phyloP scores from a whole-genome alignment of 2,888 invertebrate genomes.

The Liodrosophila aerea region DNA sequence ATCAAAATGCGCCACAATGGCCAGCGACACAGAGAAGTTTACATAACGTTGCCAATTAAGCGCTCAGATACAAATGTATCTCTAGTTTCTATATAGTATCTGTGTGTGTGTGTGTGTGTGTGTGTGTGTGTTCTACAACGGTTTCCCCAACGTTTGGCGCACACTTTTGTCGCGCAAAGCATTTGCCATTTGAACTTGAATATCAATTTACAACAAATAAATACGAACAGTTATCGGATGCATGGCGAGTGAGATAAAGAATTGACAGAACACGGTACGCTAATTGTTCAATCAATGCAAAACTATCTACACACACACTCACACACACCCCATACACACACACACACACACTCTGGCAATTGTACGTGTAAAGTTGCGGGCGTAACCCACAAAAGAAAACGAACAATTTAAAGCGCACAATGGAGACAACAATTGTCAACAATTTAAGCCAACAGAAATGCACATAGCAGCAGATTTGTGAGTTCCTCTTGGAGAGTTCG shows the following conservation, averaged over 20 bases:
- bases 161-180: constrained; percentile 59
- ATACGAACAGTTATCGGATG: constrained; percentile 43
- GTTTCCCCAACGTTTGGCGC: constrained; percentile 28
- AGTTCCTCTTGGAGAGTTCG: constrained; percentile 6
- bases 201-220: constrained; percentile 78
- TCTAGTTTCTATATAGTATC: constrained; percentile 31
- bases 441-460: constrained; percentile 49
- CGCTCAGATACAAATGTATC: constrained; percentile 60
- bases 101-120: constrained; percentile 14
- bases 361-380: constrained; percentile 43
- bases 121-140: constrained; percentile 14
- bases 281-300: constrained; percentile 75
- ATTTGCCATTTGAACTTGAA: constrained; percentile 80
- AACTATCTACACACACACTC: constrained; percentile 44
- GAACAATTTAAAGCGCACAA: constrained; percentile 55
- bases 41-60: constrained; percentile 69
- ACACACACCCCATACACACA: background rate
- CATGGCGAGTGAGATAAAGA: constrained; percentile 36
- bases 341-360: too few relatives aligned
- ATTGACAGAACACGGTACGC: constrained; percentile 55
- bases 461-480: constrained; percentile 51
- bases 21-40: constrained; percentile 52
- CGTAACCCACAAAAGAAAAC: constrained; percentile 29
- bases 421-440: constrained; percentile 47
- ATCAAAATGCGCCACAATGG: constrained; percentile 71